Evolutionary conservation across 2,113 vertebrate species (phyloP).

Genomic region (Bucco capensis): DNA sequence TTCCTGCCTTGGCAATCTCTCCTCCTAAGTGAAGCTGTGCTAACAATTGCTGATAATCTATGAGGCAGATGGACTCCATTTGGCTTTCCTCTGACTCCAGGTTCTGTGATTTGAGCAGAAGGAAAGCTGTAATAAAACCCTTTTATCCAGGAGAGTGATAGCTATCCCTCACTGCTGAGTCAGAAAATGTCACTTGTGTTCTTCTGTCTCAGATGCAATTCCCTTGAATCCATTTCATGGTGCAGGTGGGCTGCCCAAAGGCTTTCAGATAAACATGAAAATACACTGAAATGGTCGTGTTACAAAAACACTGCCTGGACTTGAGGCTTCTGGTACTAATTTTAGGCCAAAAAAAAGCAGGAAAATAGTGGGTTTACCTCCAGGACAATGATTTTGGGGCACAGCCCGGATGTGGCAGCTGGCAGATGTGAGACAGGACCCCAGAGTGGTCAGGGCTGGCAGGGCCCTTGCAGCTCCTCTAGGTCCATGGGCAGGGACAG

Average conservation of each 20-base stretch:
- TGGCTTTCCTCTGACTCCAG: background rate
- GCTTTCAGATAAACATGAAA: background rate
- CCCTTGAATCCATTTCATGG: background rate
- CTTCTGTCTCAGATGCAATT: background rate
- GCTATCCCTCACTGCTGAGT: background rate
- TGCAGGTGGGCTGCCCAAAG: background rate
- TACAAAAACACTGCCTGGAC: background rate
- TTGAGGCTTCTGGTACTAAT: background rate
- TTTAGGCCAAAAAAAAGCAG: background rate
- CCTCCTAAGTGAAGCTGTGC: background rate
- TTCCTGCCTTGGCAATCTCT: constrained; percentile 6
- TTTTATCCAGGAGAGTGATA: background rate
- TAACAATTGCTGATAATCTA: background rate
- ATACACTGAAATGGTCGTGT: background rate
- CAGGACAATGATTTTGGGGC: rapidly evolving
- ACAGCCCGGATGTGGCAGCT: background rate
- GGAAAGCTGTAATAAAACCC: background rate
- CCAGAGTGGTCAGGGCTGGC: too few relatives aligned
- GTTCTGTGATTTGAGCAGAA: background rate
- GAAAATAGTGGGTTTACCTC: background rate
- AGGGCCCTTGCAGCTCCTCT: too few relatives aligned
- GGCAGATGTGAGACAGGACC: background rate
- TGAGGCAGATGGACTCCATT: background rate
- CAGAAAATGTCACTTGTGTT: background rate
- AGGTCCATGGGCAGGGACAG: too few relatives aligned